These are phyloP conservation scores for Eulemur macaco DNA, from an alignment of 2,113 vertebrate genomes.

Conservation along the genomic window DNA sequence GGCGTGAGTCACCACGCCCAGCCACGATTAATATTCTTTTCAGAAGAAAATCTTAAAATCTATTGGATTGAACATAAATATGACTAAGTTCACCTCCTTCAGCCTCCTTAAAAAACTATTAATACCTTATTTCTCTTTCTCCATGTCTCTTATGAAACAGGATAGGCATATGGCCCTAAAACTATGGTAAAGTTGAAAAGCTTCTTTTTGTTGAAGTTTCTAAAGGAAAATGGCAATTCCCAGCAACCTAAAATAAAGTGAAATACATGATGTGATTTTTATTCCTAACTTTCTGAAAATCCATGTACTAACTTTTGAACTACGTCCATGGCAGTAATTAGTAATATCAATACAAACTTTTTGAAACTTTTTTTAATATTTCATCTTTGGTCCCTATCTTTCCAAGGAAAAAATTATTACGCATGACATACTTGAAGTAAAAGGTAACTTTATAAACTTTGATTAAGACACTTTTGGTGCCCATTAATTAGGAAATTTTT, in stretches of 20 bases:
- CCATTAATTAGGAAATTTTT: neutral
- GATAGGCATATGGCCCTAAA: neutral
- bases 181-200: neutral
- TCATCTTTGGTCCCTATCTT: neutral
- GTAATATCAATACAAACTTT: neutral
- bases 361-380: neutral
- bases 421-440: neutral
- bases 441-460: neutral
- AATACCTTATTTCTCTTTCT: neutral
- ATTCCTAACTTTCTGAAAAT: conserved; percentile 18
- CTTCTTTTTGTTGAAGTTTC: neutral
- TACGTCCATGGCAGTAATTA: neutral
- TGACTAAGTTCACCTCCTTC: neutral
- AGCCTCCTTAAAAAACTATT: neutral
- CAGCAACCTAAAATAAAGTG: neutral
- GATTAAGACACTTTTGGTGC: neutral
- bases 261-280: neutral
- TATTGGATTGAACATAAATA: neutral
- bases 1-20: too few relatives aligned
- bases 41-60: neutral
- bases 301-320: neutral
- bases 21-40: neutral
- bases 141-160: neutral
- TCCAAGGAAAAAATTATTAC: neutral
- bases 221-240: neutral